Percentiles rank a stretch among this genome's conserved stretches.
Conservation (phyloP, 37 sponge, comb jelly and placozoan species). For the Lycopodina hypogea region DNA sequence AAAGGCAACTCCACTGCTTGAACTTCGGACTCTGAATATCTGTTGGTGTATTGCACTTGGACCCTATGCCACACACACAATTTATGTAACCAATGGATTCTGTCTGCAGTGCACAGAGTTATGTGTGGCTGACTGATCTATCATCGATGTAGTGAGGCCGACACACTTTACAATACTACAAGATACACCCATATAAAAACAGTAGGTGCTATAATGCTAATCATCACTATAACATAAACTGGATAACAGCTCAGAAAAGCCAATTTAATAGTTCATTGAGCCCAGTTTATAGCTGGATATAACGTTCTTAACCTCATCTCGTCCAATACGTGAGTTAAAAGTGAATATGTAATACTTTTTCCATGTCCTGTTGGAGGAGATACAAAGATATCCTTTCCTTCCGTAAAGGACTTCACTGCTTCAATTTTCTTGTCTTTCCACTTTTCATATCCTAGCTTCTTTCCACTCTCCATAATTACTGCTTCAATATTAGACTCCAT, state of each 20-base stretch:
- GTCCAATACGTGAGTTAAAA: neutral
- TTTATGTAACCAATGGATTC: too few species aligned
- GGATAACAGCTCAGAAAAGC: too few species aligned
- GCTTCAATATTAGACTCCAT: neutral
- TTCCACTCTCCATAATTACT: neutral
- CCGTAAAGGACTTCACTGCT: constrained; percentile 2
- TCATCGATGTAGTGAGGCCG: neutral
- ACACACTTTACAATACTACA: neutral
- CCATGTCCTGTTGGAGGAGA: constrained; percentile 1
- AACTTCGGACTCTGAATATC: too few species aligned
- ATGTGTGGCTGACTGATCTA: too few species aligned
- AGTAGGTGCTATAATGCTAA: neutral
- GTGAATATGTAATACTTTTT: neutral
- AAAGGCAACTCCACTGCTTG: too few species aligned
- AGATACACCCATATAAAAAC: neutral
- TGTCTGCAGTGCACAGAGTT: too few species aligned
- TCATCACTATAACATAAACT: too few species aligned
- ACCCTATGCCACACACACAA: too few species aligned
- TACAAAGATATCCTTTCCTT: neutral
- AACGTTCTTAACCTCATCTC: neutral
- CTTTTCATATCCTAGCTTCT: constrained; percentile 1
- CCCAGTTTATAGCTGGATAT: neutral
- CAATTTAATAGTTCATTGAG: too few species aligned
- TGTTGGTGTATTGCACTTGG: too few species aligned
- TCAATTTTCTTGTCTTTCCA: neutral